These are phyloP conservation scores for Pao palembangensis DNA, from an alignment of 2,113 vertebrate species.

Conservation along the genomic window DNA sequence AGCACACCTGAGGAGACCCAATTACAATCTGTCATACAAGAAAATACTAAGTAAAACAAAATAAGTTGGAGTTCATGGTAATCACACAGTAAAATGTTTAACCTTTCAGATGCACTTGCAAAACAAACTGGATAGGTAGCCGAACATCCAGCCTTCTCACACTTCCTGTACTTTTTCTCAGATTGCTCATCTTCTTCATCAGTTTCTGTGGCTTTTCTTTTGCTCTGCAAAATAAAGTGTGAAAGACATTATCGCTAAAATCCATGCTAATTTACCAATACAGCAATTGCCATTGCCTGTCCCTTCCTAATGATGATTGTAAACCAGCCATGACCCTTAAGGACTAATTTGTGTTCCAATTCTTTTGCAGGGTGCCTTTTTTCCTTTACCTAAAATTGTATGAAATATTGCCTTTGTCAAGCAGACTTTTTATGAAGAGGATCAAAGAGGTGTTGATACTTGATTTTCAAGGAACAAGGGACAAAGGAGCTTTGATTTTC, in stretches of 20 bases:
- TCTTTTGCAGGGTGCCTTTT: too few relatives aligned
- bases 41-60: not conserved
- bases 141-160: slow-evolving; percentile 95
- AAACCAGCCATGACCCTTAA: too few relatives aligned
- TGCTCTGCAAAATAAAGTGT: slow-evolving; percentile 73
- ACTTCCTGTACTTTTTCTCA: slow-evolving; percentile 97
- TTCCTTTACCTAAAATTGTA: too few relatives aligned
- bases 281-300: not conserved
- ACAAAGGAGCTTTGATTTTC: too few relatives aligned
- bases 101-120: slow-evolving; percentile 96
- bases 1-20: slow-evolving; percentile 81
- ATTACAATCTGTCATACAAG: not conserved
- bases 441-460: too few relatives aligned
- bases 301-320: too few relatives aligned
- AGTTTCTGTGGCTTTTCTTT: slow-evolving; percentile 83
- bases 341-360: too few relatives aligned
- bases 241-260: not conserved
- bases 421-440: not conserved
- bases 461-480: too few relatives aligned
- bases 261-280: not conserved
- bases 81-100: not conserved
- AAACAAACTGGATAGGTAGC: slow-evolving; percentile 94
- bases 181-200: slow-evolving; percentile 90
- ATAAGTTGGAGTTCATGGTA: not conserved
- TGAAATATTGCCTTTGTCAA: not conserved